Evolutionary conservation across 2,113 vertebrate species (phyloP), one percentile per base, ranked within the genome.

Genomic region (Lota lota): DNA sequence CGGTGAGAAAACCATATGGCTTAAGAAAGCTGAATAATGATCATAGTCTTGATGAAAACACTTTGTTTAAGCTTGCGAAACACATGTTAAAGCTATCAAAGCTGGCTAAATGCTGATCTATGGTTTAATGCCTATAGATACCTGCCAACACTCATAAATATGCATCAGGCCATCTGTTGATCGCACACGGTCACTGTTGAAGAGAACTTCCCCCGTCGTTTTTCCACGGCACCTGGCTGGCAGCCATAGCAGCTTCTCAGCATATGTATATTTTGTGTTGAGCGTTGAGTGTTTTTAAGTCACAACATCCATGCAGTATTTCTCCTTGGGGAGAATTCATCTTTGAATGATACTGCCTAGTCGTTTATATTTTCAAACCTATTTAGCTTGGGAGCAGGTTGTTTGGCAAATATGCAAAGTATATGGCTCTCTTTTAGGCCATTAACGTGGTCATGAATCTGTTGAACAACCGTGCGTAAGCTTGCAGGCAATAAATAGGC

Each of bases 191-290:
- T 58, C 40, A 64, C 56, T 21, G 51, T 47, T 47, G 40, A 47
- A 56, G 17, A 19, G 40, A 14, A 47, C 40, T 47, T 12, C 8
- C 40, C 12, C 40, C 12, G 20, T 47, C 28, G 20, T 60, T 57
- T 15, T 63, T 64, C 15, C 28, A 5, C 28, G 58, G 57, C 63
- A 56, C 71, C 69, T 69, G 51, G 62, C 59, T 28, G 54, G 60
- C 36, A 19, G 14, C 22, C 20, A 57, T 63, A 61, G 61, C 50
- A 68, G 51, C 59, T 51, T 28, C 68, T 58, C 33, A 28, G 58
- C 63, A 67, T 53, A 70, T 68, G n/a, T 36, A 47, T 14, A 47
- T 47, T 47, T 47, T 12, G 40, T 47, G 40, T 47, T 47, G 40
- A 47, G 12, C 40, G 2, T 47, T 47, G 40, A 47, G 40, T 47